Evolutionary conservation across 2,888 invertebrate genomes (phyloP).

Genomic region (Pollenia amentaria): DNA sequence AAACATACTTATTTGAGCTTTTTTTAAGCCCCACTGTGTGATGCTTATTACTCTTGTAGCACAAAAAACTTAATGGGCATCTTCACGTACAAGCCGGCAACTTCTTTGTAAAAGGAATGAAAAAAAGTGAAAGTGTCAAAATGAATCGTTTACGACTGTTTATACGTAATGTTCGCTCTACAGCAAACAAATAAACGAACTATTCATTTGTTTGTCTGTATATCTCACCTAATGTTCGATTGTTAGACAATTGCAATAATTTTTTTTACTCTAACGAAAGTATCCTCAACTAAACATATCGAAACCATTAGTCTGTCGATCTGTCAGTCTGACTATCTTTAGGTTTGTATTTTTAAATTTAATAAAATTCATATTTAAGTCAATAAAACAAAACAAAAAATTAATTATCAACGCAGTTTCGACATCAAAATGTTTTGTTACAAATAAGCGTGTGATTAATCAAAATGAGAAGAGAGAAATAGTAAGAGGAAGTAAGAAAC

Average conservation of each 20-base stretch:
- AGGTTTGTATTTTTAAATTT: neutral
- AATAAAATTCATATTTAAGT: constrained; percentile 15
- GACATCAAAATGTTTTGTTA: constrained; percentile 51
- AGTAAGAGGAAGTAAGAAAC: neutral
- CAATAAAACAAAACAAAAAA: constrained; percentile 59
- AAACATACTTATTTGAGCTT: no score
- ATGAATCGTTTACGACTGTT: constrained; percentile 49
- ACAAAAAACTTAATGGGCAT: neutral
- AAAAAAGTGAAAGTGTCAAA: constrained; percentile 65
- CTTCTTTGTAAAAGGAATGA: constrained; percentile 12
- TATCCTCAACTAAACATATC: neutral
- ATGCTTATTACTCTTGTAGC: no score
- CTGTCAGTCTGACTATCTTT: neutral
- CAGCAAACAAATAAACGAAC: neutral
- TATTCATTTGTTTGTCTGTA: neutral
- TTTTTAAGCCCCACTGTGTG: no score
- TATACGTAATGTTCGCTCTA: neutral
- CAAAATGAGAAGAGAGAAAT: constrained; percentile 28
- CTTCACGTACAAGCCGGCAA: neutral
- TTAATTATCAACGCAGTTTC: constrained; percentile 57
- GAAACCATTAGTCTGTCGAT: neutral
- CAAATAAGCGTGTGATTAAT: constrained; percentile 57
- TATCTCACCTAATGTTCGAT: neutral
- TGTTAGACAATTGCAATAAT: neutral
- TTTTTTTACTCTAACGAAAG: neutral